Evolutionary conservation across 2,888 invertebrate species (phyloP).

Genomic region (Thalpophila matura): DNA sequence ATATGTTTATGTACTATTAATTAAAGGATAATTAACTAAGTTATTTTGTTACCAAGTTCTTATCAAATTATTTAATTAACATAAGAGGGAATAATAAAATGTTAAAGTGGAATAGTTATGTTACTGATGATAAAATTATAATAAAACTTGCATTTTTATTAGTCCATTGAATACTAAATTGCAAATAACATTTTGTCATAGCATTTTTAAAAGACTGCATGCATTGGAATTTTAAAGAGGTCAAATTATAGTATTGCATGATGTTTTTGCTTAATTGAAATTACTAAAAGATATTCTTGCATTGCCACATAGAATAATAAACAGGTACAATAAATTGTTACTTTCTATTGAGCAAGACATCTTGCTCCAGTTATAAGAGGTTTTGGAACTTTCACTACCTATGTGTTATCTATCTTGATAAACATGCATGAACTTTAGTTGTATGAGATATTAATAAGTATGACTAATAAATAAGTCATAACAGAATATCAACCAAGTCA

Average conservation of each 20-base stretch:
- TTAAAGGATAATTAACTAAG: no score
- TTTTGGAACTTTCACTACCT: conserved; percentile 39
- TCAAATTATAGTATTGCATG: conserved; percentile 4
- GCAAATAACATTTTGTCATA: not conserved
- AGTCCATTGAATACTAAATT: no score
- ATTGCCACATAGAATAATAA: conserved; percentile 23
- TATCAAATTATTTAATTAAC: no score
- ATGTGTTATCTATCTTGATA: not conserved
- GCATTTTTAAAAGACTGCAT: not conserved
- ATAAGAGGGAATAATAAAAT: no score
- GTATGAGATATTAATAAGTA: not conserved
- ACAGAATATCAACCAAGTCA: not conserved
- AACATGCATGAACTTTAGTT: not conserved
- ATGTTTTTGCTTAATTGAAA: not conserved
- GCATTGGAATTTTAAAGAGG: not conserved
- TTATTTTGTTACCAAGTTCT: no score
- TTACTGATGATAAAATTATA: no score
- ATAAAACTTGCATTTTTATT: no score
- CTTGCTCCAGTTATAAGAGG: conserved; percentile 28
- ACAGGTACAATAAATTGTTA: conserved; percentile 28
- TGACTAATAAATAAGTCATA: not conserved
- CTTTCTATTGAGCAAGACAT: conserved; percentile 48
- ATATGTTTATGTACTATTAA: no score
- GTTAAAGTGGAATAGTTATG: no score
- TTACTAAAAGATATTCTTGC: conserved; percentile 19